These are phyloP conservation scores for Eurystomus glaucurus DNA, from an alignment of 2,797 vertebrate genomes.

Conservation along the genomic window DNA sequence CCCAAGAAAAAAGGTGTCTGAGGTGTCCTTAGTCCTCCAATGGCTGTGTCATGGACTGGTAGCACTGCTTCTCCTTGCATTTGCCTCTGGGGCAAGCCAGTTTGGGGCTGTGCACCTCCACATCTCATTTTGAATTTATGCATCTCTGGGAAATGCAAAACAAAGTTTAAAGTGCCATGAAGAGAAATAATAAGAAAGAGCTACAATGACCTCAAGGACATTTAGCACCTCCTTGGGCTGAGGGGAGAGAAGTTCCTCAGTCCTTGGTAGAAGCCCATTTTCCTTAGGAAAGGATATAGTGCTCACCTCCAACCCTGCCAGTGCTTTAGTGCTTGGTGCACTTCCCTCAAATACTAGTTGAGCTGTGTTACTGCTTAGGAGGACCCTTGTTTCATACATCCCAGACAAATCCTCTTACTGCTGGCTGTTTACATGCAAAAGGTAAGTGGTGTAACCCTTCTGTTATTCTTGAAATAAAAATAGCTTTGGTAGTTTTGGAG, in stretches of 20 bases:
- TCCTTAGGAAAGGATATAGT: rapidly evolving
- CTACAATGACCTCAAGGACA: not conserved
- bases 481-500: rapidly evolving
- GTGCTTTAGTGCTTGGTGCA: not conserved
- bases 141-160: not conserved
- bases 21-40: not conserved
- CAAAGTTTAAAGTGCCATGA: not conserved
- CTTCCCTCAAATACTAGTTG: not conserved
- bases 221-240: not conserved
- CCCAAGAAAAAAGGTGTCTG: not conserved
- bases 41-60: not conserved
- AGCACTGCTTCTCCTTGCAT: rapidly evolving
- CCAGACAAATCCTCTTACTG: not conserved
- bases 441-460: not conserved
- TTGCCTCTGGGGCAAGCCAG: no score
- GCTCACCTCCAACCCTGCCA: not conserved
- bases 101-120: not conserved
- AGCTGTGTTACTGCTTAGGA: not conserved
- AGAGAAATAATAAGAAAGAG: not conserved
- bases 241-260: rapidly evolving
- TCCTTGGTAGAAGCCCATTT: rapidly evolving
- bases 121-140: rapidly evolving
- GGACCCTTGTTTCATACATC: not conserved
- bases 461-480: not conserved
- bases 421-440: not conserved